Evolutionary conservation across 1,140 invertebrate species (phyloP).

Genomic region (Anadara kagoshimensis): DNA sequence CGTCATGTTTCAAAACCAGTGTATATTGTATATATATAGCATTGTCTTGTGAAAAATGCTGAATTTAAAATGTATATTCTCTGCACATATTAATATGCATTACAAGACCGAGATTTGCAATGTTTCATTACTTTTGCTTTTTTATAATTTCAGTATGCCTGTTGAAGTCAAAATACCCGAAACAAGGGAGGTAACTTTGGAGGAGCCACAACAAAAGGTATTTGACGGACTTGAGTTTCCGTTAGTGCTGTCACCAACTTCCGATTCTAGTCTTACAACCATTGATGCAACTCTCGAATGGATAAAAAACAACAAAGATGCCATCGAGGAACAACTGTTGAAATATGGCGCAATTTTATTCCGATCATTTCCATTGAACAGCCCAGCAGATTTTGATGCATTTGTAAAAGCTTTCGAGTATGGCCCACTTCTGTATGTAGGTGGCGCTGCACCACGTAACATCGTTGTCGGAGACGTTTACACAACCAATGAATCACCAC

Average conservation of each 20-base stretch:
- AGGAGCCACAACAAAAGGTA: slow-evolving; percentile 51
- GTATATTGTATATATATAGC: too few relatives aligned
- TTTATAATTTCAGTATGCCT: too few relatives aligned
- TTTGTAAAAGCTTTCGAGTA: slow-evolving; percentile 59
- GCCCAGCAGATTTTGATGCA: slow-evolving; percentile 54
- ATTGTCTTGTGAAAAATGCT: too few relatives aligned
- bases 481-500: slow-evolving; percentile 65
- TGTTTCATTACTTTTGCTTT: too few relatives aligned
- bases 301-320: slow-evolving; percentile 40
- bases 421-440: slow-evolving; percentile 58
- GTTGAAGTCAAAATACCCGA: too few relatives aligned
- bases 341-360: slow-evolving; percentile 63
- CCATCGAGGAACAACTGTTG: slow-evolving; percentile 47
- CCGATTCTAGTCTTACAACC: not conserved
- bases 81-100: too few relatives aligned
- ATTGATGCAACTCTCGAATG: slow-evolving; percentile 23
- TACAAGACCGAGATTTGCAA: too few relatives aligned
- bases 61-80: too few relatives aligned
- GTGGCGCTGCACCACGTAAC: slow-evolving; percentile 56
- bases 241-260: slow-evolving; percentile 34
- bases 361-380: slow-evolving; percentile 56
- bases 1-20: too few relatives aligned
- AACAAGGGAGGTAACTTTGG: slow-evolving; percentile 6
- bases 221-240: slow-evolving; percentile 53
- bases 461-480: slow-evolving; percentile 57